Percentiles rank a stretch among this genome's conserved stretches.
phyloP scores from a whole-genome alignment of 2,797 vertebrate genomes.

The Danio kyathit region DNA sequence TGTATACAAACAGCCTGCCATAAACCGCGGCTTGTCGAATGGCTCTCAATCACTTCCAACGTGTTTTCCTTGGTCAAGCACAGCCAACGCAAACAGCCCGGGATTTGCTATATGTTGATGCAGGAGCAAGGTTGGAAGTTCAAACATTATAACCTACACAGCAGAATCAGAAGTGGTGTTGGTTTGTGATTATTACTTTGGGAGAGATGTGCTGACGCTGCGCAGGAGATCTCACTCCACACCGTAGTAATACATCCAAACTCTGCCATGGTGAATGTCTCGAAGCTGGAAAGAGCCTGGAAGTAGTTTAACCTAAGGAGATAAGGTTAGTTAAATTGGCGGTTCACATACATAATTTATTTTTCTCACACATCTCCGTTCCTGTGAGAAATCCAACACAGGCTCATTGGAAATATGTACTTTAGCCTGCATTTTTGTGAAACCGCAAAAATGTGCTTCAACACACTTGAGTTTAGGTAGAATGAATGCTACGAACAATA shows the following conservation, averaged over 20 bases:
- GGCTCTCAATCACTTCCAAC: conserved; percentile 28
- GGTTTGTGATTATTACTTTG: conserved; percentile 59
- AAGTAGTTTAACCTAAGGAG: conserved; percentile 2
- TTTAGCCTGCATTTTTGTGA: too few relatives aligned
- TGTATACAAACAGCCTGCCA: conserved; percentile 37
- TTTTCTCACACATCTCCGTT: conserved; percentile 4
- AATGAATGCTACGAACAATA: too few relatives aligned
- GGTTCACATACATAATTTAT: neutral
- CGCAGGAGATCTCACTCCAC: conserved; percentile 56
- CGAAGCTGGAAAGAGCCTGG: neutral
- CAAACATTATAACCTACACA: conserved; percentile 43
- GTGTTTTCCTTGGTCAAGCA: conserved; percentile 48
- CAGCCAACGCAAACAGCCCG: conserved; percentile 49
- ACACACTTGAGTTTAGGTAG: too few relatives aligned
- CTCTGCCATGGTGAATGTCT: neutral
- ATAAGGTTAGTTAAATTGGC: conserved; percentile 47
- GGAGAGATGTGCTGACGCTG: conserved; percentile 60
- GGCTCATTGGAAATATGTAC: conserved; percentile 23
- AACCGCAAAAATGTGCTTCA: too few relatives aligned
- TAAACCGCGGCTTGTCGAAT: conserved; percentile 46
- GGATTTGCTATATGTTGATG: conserved; percentile 31
- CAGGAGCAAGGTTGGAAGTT: conserved; percentile 39
- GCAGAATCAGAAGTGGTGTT: conserved; percentile 14
- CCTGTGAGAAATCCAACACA: conserved; percentile 3
- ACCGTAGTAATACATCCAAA: neutral